Conservation (phyloP, 1,140 invertebrate genomes). For the Archivesica marissinica region DNA sequence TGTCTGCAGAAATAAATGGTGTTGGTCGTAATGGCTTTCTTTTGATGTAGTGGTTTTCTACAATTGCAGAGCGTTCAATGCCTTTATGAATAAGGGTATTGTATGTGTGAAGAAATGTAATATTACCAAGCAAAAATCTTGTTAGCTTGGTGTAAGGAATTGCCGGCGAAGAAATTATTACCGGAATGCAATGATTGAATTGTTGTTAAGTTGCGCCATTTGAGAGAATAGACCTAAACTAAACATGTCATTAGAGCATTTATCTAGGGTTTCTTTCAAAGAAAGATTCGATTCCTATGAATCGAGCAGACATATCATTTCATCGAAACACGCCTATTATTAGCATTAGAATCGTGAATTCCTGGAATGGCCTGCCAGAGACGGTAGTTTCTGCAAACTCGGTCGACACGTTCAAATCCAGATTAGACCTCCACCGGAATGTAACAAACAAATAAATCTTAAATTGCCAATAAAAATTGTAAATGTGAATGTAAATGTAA, state of each 20-base stretch:
- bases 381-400: no score
- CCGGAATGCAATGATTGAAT: not conserved
- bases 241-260: conserved; percentile 15
- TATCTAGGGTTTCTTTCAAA: not conserved
- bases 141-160: not conserved
- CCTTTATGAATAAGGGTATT: not conserved
- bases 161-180: conserved; percentile 7
- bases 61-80: conserved; percentile 19
- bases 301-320: no score
- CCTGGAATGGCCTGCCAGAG: no score
- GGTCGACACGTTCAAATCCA: no score
- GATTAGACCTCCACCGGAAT: no score
- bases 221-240: not conserved
- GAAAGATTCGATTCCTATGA: not conserved
- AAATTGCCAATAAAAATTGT: no score
- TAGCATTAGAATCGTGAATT: no score
- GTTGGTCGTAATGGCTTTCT: conserved; percentile 27
- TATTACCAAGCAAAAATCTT: conserved; percentile 39
- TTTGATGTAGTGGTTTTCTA: conserved; percentile 55
- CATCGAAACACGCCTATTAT: no score
- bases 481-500: no score
- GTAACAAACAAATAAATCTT: no score
- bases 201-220: not conserved
- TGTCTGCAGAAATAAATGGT: conserved; percentile 60
- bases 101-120: conserved; percentile 11